A percentile compares a stretch with the other conserved stretches of the same genome.
Evolutionary conservation across 2,113 vertebrate species (phyloP).

Genomic region (Fulica atra): DNA sequence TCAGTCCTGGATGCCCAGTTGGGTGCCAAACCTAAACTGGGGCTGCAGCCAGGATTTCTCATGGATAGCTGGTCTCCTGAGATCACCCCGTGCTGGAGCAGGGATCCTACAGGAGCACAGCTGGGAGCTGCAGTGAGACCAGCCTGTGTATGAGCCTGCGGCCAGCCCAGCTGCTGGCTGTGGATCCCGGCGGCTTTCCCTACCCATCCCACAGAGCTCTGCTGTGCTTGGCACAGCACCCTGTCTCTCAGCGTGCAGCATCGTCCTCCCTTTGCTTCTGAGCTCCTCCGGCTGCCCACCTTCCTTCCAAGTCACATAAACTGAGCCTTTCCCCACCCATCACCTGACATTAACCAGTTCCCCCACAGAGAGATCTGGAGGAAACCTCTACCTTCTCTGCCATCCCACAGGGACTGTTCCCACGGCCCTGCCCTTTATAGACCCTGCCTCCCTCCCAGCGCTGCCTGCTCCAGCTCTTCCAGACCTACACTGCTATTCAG

Average conservation of each 20-base stretch:
- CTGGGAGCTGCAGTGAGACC: neutral
- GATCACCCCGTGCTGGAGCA: rapidly evolving
- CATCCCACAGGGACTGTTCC: rapidly evolving
- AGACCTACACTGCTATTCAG: neutral
- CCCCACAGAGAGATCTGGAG: neutral
- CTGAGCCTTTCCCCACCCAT: neutral
- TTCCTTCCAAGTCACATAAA: neutral
- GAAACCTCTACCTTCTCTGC: neutral
- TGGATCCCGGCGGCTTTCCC: neutral
- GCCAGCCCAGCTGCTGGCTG: neutral
- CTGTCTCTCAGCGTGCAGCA: rapidly evolving
- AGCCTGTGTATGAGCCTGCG: rapidly evolving
- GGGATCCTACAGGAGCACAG: neutral
- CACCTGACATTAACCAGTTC: neutral
- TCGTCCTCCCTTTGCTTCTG: neutral
- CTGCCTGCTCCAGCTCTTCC: neutral
- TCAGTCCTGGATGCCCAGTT: neutral
- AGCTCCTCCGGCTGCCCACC: neutral
- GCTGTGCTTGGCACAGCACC: neutral
- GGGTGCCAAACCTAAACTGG: neutral
- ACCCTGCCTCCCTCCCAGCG: neutral
- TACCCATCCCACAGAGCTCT: neutral
- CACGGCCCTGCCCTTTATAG: neutral
- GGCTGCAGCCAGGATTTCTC: neutral
- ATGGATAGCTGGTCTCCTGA: neutral